These are phyloP conservation scores for Brachyistius frenatus DNA, from an alignment of 2,113 vertebrate genomes.

Conservation along the genomic window DNA sequence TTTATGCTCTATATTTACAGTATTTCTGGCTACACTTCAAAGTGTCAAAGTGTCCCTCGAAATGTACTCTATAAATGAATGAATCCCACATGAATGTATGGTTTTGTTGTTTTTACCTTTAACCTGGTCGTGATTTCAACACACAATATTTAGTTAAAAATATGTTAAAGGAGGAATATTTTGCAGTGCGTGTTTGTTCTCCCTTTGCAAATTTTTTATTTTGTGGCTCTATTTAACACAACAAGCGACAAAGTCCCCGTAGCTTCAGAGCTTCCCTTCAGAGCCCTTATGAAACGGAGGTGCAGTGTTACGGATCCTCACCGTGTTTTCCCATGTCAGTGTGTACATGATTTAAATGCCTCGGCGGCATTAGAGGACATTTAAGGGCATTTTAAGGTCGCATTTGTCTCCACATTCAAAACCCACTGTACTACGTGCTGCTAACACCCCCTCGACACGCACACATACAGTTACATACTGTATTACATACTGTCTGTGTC, in stretches of 20 bases:
- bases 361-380: slow-evolving; percentile 15
- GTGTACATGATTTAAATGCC: slow-evolving; percentile 31
- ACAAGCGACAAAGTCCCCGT: background rate
- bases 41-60: too few relatives aligned
- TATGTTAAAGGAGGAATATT: background rate
- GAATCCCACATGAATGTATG: too few relatives aligned
- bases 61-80: too few relatives aligned
- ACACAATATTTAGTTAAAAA: background rate
- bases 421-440: background rate
- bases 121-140: background rate
- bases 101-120: too few relatives aligned
- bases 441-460: slow-evolving; percentile 20
- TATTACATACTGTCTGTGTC: slow-evolving; percentile 59
- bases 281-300: background rate
- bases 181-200: background rate
- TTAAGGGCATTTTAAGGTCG: slow-evolving; percentile 7
- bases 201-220: background rate
- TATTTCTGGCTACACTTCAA: background rate
- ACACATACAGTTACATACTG: slow-evolving; percentile 46
- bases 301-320: slow-evolving; percentile 9
- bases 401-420: slow-evolving; percentile 21
- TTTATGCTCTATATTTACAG: background rate
- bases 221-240: background rate
- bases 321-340: slow-evolving; percentile 20
- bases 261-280: background rate